These are phyloP conservation scores for honey bee (Apis mellifera) DNA, from an alignment of 1,140 invertebrate species.

Conservation along the genomic window Amel_HAv3.1 CM009939.2:8311001-8311500, in stretches of 20 bases:
- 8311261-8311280: neutral
- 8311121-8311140: no score
- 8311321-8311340: constrained; percentile 1
- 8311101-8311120: constrained; percentile 1
- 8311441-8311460: constrained; percentile 48
- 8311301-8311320: neutral
- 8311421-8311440: constrained; percentile 62
- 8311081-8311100: neutral
- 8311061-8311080: constrained; percentile 23
- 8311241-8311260: neutral
- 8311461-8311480: constrained; percentile 65
- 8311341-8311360: constrained; percentile 19
- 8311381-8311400: neutral
- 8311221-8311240: neutral
- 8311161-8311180: neutral
- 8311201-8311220: neutral
- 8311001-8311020: neutral
- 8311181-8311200: neutral
- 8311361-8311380: constrained; percentile 11
- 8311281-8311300: neutral
- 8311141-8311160: neutral
- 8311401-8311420: constrained; percentile 69
- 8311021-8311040: constrained; percentile 14
- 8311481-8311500: constrained; percentile 60
- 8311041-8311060: constrained; percentile 22